Base-by-base conservation (phyloP, 2,888 invertebrate genomes). In the Galerucella calmariensis region DNA sequence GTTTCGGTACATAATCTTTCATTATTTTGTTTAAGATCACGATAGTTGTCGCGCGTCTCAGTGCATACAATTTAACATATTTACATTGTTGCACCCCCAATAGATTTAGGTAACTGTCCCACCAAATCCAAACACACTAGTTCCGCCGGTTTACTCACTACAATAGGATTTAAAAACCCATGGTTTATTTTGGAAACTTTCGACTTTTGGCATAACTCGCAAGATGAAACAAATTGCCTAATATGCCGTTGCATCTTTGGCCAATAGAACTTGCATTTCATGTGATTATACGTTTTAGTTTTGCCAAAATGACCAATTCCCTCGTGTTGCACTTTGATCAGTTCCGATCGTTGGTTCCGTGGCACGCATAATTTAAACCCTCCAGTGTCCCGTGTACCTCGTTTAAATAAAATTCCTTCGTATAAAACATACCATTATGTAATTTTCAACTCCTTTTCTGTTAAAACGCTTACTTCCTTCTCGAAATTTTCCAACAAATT, bases 111-210 rank as follows among this genome's bases (percentile, higher is more conserved):
- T 46, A 74, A 59, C 0, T 75, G 74, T 10, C 74, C 78, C 59
- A 78, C 75, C 41, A 78, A 59, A 44, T 76, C 71, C 4, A 72
- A 11, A 69, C 73, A 77, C 2, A 76, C 67, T 10, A 72, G 59
- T 9, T 74, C 68, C 0, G 67, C 69, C 10, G 69, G 69, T 58
- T 11, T 51, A 11, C 1, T 51, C 12, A 51, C 51, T 12, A 51
- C n/a, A n/a, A 51, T 51, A 51, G 51, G 51, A 51, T 12, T 51
- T 12, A n/a, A 12, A 1, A 51, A n/a, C 12, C 51, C 51, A 12
- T n/a, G 14, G n/a, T 14, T 51, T 51, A 3, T 6, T n/a, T 12
- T 12, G n/a, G 51, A 51, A 12, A n/a, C n/a, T 51, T 51, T 51
- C 51, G n/a, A 51, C n/a, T 44, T 68, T 24, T 72, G 58, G n/a